Base-by-base conservation (phyloP, 92 coral and sea anemone genomes). In the Zoanthus sociatus region DNA sequence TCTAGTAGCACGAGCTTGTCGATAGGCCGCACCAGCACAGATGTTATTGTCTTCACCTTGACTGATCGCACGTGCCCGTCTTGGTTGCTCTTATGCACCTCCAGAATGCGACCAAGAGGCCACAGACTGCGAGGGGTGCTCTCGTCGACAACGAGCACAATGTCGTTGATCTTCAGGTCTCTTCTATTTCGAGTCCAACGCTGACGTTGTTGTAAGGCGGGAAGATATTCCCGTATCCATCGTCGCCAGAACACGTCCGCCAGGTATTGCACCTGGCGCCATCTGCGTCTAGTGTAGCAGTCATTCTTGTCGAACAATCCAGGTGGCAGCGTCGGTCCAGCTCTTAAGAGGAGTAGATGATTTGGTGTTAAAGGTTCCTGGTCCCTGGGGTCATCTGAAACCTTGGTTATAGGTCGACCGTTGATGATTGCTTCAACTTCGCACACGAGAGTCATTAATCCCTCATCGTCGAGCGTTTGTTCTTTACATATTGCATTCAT, bases 201-300 rank as follows among this genome's bases (percentile, higher is more conserved):
- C 51, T 32, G 77, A 16, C 77, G 77, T 16, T 72, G 50, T 33
- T 72, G 77, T 33, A 72, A 44, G 51, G 77, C n/a, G 50, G 77
- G 77, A 14, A 72, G 77, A 72, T 72, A 72, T 72, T 72, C 77
- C 2, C 77, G 16, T 15, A 72, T 11, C 77, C 77, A 72, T 11
- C 77, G 77, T 9, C 77, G 77, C 77, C 53, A 72, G 51, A 72
- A 72, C 53, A 72, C 26, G 51, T 72, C 77, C 5, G 77, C 77
- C 17, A 72, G 77, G 51, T 72, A 72, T 72, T 72, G 77, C 77
- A 72, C 53, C 26, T 71, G 76, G 46, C 76, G 76, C 76, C 76
- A 71, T 37, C 76, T 26, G 46, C 76, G 76, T 71, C 46, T 15
- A 7, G 46, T 71, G 26, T 71, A 31, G 16, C 15, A 8, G 48